These are phyloP conservation scores for Micrasema minimum DNA, from an alignment of 1,140 invertebrate genomes.

Conservation along the genomic window DNA sequence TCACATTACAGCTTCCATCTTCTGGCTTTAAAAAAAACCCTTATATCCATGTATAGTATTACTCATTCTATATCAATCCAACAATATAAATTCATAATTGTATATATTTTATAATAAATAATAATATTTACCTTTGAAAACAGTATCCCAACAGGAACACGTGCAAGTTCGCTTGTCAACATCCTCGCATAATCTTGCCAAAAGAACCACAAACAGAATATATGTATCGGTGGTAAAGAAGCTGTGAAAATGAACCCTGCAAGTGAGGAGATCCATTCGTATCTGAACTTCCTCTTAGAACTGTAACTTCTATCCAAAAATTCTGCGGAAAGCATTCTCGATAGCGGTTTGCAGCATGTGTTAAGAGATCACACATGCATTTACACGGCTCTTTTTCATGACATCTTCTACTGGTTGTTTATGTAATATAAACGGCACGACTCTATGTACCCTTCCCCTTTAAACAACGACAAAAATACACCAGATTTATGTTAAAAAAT, in stretches of 20 bases:
- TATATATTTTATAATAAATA: too few species aligned
- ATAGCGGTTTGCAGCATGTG: slow-evolving; percentile 3
- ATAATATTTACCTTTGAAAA: slow-evolving; percentile 75
- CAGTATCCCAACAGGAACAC: slow-evolving; percentile 85
- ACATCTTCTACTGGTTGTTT: slow-evolving; percentile 13
- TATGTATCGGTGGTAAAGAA: slow-evolving; percentile 71
- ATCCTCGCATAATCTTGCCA: slow-evolving; percentile 77
- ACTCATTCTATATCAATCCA: too few species aligned
- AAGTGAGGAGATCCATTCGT: slow-evolving; percentile 46
- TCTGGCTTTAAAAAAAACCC: too few species aligned
- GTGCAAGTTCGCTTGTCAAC: slow-evolving; percentile 76
- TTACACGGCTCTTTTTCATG: not conserved
- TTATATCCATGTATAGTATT: too few species aligned
- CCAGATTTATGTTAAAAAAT: slow-evolving; percentile 22
- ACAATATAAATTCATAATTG: too few species aligned
- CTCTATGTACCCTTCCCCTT: not conserved
- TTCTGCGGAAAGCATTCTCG: slow-evolving; percentile 27
- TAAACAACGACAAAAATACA: slow-evolving; percentile 25
- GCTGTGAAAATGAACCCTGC: slow-evolving; percentile 55
- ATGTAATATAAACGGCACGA: not conserved
- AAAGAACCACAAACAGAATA: slow-evolving; percentile 73
- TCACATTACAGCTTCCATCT: too few species aligned
- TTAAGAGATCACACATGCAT: slow-evolving; percentile 17
- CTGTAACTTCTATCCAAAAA: slow-evolving; percentile 34
- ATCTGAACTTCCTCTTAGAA: slow-evolving; percentile 37